A percentile compares a stretch with the other conserved stretches of the same genome.
These are phyloP conservation scores for Ophion ellenae DNA, from an alignment of 2,888 invertebrate genomes.

Conservation along the genomic window DNA sequence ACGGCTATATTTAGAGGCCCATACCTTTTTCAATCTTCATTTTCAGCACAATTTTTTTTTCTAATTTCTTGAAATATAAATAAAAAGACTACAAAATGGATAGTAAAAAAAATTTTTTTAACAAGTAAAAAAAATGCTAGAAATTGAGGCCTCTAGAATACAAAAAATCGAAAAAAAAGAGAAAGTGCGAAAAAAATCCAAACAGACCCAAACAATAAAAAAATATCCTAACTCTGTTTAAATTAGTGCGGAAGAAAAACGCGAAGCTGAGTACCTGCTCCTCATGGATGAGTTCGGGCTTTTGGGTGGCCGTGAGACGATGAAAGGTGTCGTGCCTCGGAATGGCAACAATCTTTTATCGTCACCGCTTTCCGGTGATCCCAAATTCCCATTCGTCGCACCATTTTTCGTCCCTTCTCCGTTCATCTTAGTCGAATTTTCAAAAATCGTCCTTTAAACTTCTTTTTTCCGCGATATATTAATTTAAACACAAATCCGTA, in stretches of 20 bases:
- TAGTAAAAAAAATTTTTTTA: too few species aligned
- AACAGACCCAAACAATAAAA: too few species aligned
- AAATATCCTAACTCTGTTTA: background rate
- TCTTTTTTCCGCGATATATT: background rate
- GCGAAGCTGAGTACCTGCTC: slow-evolving; percentile 75
- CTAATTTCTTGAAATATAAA: too few species aligned
- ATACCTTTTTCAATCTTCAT: too few species aligned
- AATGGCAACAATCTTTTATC: slow-evolving; percentile 75
- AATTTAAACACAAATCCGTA: background rate
- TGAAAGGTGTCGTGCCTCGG: slow-evolving; percentile 71
- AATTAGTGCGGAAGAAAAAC: background rate
- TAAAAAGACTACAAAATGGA: too few species aligned
- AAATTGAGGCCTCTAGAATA: too few species aligned
- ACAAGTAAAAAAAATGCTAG: too few species aligned
- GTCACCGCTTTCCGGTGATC: slow-evolving; percentile 72
- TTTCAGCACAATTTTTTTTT: too few species aligned
- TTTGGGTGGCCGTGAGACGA: slow-evolving; percentile 71
- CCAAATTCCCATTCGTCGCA: slow-evolving; percentile 50
- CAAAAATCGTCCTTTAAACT: slow-evolving; percentile 10
- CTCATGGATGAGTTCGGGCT: slow-evolving; percentile 74
- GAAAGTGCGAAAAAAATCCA: too few species aligned
- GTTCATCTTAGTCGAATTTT: slow-evolving; percentile 68
- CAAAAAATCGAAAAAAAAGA: too few species aligned
- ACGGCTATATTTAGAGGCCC: too few species aligned
- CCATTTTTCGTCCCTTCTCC: slow-evolving; percentile 65